Percentiles rank a stretch among this genome's conserved stretches.
These are phyloP conservation scores for Euborellia annulipes DNA, from an alignment of 1,140 invertebrate genomes.

Conservation along the genomic window DNA sequence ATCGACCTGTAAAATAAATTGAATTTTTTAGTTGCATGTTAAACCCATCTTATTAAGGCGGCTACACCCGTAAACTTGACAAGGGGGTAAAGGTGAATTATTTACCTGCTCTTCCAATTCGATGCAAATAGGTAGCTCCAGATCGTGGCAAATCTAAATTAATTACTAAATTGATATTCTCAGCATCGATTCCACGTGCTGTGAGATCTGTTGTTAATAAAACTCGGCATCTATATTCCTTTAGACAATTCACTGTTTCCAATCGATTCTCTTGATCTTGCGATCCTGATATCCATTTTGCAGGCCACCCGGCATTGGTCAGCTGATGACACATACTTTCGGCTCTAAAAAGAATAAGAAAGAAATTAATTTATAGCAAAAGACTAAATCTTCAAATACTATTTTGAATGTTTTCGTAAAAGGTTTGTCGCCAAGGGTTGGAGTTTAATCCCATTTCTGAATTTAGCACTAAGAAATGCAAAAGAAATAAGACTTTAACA, in stretches of 20 bases:
- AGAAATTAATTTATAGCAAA: too few species aligned
- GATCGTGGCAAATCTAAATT: conserved; percentile 79
- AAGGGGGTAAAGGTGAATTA: too few species aligned
- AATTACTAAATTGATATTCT: conserved; percentile 83
- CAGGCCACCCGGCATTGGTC: conserved; percentile 48
- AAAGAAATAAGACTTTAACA: too few species aligned
- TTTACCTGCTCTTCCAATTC: conserved; percentile 72
- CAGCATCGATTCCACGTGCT: conserved; percentile 72
- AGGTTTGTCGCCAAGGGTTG: too few species aligned
- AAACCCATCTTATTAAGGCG: too few species aligned
- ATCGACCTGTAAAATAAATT: conserved; percentile 53
- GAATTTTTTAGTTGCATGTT: too few species aligned
- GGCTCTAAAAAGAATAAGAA: conserved; percentile 20
- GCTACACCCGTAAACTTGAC: too few species aligned
- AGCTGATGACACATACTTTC: conserved; percentile 56
- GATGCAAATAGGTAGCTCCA: conserved; percentile 81
- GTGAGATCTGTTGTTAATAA: conserved; percentile 84
- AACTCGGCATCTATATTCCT: conserved; percentile 62
- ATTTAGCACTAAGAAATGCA: too few species aligned
- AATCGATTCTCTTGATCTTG: conserved; percentile 64
- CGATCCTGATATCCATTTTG: conserved; percentile 52
- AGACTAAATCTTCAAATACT: too few species aligned
- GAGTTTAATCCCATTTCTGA: too few species aligned
- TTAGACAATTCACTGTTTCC: conserved; percentile 56
- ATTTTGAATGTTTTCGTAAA: too few species aligned